Percentiles rank a stretch among this genome's conserved stretches.
Evolutionary conservation across 2,888 invertebrate genomes (phyloP).

Genomic region (Lycocerus yunnanus): DNA sequence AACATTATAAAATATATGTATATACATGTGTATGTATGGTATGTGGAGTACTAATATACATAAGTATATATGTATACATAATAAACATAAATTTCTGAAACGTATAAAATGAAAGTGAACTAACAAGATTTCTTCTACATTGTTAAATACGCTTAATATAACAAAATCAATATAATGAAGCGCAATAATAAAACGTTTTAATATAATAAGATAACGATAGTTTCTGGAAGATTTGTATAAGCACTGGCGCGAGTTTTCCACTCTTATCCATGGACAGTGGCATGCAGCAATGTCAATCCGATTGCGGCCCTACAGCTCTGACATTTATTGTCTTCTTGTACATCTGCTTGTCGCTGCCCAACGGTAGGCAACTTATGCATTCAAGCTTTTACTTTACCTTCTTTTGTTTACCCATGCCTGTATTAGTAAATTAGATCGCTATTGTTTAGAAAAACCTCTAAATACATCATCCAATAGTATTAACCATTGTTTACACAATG

Average conservation of each 20-base stretch:
- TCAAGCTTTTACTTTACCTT: not conserved
- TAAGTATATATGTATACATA: conserved; percentile 50
- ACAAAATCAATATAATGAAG: conserved; percentile 36
- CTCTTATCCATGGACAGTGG: conserved; percentile 52
- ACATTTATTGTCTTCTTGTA: conserved; percentile 55
- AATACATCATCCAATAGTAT: not conserved
- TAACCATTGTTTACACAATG: not conserved
- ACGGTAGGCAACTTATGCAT: conserved; percentile 47
- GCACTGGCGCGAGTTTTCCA: conserved; percentile 50
- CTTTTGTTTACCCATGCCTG: not conserved
- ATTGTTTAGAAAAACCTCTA: not conserved
- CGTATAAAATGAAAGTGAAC: conserved; percentile 44
- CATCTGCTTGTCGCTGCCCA: conserved; percentile 57
- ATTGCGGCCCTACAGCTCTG: conserved; percentile 53
- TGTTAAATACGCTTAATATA: conserved; percentile 30
- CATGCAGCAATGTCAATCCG: conserved; percentile 55
- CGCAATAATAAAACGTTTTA: conserved; percentile 35
- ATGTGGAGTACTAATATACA: conserved; percentile 44
- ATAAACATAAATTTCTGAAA: conserved; percentile 43
- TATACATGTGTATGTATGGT: conserved; percentile 53
- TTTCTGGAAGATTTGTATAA: conserved; percentile 39
- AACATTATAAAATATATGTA: conserved; percentile 49
- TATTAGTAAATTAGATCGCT: not conserved
- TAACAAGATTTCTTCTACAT: conserved; percentile 33
- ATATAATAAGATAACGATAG: conserved; percentile 34